phyloP scores from a whole-genome alignment of 2,888 invertebrate species.

The Cotesia congregata region DNA sequence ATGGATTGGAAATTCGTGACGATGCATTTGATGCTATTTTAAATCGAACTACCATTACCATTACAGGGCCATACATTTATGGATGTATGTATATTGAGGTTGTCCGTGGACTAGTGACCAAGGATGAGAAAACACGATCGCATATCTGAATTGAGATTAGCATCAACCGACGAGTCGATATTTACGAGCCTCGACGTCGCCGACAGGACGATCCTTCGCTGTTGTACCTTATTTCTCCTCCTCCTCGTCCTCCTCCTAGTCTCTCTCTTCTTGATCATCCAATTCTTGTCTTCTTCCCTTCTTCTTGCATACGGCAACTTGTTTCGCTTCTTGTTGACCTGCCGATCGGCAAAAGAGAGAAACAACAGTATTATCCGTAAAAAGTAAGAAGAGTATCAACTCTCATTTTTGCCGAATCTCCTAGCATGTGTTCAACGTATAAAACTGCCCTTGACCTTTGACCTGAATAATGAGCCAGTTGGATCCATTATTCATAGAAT shows the following conservation, averaged over 20 bases:
- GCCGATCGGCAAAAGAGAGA: constrained; percentile 27
- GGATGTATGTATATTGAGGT: constrained; percentile 52
- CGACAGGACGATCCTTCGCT: constrained; percentile 44
- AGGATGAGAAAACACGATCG: constrained; percentile 47
- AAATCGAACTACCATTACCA: neutral
- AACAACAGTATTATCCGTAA: constrained; percentile 31
- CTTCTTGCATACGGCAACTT: neutral
- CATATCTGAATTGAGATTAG: constrained; percentile 64
- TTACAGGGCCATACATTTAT: constrained; percentile 10
- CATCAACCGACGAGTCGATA: constrained; percentile 58
- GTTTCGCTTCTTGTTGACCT: constrained; percentile 34
- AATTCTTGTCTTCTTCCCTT: neutral
- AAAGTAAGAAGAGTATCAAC: constrained; percentile 43
- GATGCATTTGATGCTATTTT: neutral
- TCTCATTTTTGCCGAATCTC: constrained; percentile 38
- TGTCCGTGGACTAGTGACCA: constrained; percentile 25
- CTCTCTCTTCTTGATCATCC: constrained; percentile 22
- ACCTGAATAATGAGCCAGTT: constrained; percentile 64
- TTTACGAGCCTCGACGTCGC: constrained; percentile 58
- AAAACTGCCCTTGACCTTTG: constrained; percentile 65
- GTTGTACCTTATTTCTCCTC: constrained; percentile 31
- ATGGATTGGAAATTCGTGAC: constrained; percentile 14
- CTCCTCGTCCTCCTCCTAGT: constrained; percentile 5
- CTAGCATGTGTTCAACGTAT: constrained; percentile 57
- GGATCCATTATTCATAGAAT: constrained; percentile 66